Evolutionary conservation across 2,888 invertebrate species (phyloP).

Genomic region (Leptinotarsa tumamoca): DNA sequence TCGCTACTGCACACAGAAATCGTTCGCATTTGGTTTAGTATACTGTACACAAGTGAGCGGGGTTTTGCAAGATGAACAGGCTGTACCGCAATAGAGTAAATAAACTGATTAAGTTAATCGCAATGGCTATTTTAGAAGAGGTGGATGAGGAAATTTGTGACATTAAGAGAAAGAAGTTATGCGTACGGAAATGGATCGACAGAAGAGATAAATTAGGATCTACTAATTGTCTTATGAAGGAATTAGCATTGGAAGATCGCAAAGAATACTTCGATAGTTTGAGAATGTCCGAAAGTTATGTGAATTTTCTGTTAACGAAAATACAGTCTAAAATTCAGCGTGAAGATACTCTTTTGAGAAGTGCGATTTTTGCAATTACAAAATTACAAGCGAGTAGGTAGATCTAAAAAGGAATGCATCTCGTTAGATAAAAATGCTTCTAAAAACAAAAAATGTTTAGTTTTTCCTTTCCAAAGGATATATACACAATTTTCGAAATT

Average conservation of each 20-base stretch:
- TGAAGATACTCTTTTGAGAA: neutral
- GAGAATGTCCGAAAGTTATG: too few relatives aligned
- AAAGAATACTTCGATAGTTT: too few relatives aligned
- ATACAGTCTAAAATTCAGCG: neutral
- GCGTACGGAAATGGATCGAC: neutral
- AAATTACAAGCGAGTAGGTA: too few relatives aligned
- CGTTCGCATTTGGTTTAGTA: slow-evolving; percentile 6
- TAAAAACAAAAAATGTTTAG: too few relatives aligned
- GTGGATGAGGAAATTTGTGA: slow-evolving; percentile 7
- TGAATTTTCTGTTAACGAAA: too few relatives aligned
- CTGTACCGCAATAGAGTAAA: neutral
- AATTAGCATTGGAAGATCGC: slow-evolving; percentile 13
- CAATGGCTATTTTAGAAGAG: slow-evolving; percentile 6
- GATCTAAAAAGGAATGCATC: too few relatives aligned
- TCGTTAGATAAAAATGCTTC: too few relatives aligned
- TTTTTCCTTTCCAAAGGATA: too few relatives aligned
- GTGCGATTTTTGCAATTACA: neutral
- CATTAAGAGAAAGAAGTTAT: neutral
- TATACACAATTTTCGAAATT: too few relatives aligned
- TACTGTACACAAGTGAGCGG: slow-evolving; percentile 22
- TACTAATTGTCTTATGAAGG: slow-evolving; percentile 19
- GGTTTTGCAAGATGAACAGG: slow-evolving; percentile 15
- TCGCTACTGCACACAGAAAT: slow-evolving; percentile 21
- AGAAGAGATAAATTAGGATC: slow-evolving; percentile 19
- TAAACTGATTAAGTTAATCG: slow-evolving; percentile 1